Evolutionary conservation across 2,888 invertebrate species (phyloP), one percentile per base, ranked within the genome.

Genomic region (Drosophila cyrtoloma): DNA sequence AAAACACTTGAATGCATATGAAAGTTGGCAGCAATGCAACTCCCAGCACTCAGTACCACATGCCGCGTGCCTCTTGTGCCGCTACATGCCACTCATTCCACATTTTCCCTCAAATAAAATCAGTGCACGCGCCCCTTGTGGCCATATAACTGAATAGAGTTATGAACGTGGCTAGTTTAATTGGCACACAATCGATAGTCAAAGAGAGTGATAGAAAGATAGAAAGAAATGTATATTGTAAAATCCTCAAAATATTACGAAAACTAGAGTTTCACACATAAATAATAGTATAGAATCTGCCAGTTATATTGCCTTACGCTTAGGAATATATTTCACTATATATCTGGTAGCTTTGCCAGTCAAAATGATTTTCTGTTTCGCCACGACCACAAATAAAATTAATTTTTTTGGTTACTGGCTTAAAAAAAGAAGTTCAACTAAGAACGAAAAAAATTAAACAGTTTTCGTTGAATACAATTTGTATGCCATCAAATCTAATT

Each of bases 1-100:
- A 90, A 84, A 89, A 75, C 85, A 84, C 86, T 70, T 73, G 81
- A 89, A 62, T 89, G 86, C 88, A 83, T 85, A 89, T 72, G 88
- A 85, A 85, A 87, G 88, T 87, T 74, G 75, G 84, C 86, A 83
- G 68, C 82, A 82, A 78, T 79, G 82, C 84, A 82, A 68, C 69
- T 69, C 57, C 30, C 67, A 64, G 52, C 65, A 26, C 32, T n/a
- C 30, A 26, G n/a, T 39, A 65, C 67, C 52, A 39, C 74, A 63
- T 71, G 71, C 71, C 51, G 33, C 71, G 42, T 58, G 57, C 58
- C 74, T 9, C 44, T 32, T 35, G n/a, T 60, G 57, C 61, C 68
- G 47, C 59, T 9, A 50, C 72, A 58, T 61, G 56, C 61, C 76
- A 50, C 28, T 39, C 37, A 30, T 60, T 51, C 64, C 71, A 50